Evolutionary conservation across 2,113 vertebrate genomes (phyloP), one percentile per base, ranked within the genome.

Genomic region (Xenus cinereus): DNA sequence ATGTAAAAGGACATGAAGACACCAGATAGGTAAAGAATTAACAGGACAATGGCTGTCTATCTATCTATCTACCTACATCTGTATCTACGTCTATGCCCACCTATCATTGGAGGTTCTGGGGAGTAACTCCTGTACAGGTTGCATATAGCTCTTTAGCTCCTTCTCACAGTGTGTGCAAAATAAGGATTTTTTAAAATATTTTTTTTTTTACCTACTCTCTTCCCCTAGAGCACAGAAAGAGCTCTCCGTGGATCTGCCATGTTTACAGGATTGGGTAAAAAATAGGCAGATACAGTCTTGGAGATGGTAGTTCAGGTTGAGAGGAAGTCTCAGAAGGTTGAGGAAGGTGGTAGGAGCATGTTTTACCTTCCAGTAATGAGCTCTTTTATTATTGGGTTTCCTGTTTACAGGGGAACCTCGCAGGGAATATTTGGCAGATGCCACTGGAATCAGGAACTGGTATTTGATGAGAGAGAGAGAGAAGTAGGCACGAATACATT

Each of bases 331-430:
- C 92, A 76, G 60, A 84, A 82, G 85, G 57, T 59, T 71, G 57
- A 87, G 66, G 56, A 84, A 91, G 77, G 81, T 87, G 69, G 33
- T 74, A 78, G 69, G 62, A 87, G 27, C 0, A 0, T 84, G 35
- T 84, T 91, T 93, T 79, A 76, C 87, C 48, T 91, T 79, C 32
- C 66, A 85, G 57, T 95, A 97, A 97, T 53, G 77, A 96, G 89
- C 20, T 76, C 37, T 51, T 84, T 73, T 91, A 67, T 83, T 76
- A 75, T 15, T 23, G 12, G 37, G 18, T 91, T 96, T 94, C 79
- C 75, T 96, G 71, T 90, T 94, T 95, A 82, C n/a, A 51, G 79
- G 77, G 46, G 23, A 83, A 28, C 37, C 75, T 94, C 30, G 0
- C 57, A 77, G 94, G 82, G 95, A 90, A 71, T 96, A 94, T 93